These are phyloP conservation scores for Acropora yongei DNA, from an alignment of 64 coral and sea anemone species.

Conservation along the genomic window DNA sequence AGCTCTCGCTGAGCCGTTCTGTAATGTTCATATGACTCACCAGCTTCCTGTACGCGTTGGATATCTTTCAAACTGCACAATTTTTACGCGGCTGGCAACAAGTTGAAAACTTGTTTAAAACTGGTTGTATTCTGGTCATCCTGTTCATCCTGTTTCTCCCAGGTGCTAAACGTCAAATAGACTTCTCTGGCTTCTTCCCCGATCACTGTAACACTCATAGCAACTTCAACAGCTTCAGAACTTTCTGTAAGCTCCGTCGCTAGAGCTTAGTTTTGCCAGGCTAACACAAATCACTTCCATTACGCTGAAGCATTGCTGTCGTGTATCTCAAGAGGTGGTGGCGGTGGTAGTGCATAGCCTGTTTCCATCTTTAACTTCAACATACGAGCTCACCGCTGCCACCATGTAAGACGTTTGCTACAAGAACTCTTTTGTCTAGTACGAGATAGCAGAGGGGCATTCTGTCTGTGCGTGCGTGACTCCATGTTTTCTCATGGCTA, in stretches of 20 bases:
- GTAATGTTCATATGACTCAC: conserved; percentile 6
- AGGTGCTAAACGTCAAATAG: conserved; percentile 24
- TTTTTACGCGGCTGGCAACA: conserved; percentile 37
- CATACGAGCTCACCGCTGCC: neutral
- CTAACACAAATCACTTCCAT: conserved; percentile 1
- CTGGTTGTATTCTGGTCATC: too few relatives aligned
- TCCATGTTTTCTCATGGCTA: too few relatives aligned
- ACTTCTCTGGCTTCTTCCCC: conserved; percentile 57
- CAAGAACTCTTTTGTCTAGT: too few relatives aligned
- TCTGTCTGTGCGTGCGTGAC: too few relatives aligned
- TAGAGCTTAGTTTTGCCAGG: too few relatives aligned
- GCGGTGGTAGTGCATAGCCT: conserved; percentile 39
- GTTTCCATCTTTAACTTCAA: neutral
- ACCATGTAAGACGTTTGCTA: neutral
- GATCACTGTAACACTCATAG: conserved; percentile 14
- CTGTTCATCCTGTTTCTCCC: too few relatives aligned
- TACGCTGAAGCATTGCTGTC: conserved; percentile 4
- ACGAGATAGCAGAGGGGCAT: too few relatives aligned
- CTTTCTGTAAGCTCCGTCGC: conserved; percentile 17
- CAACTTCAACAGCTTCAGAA: conserved; percentile 28
- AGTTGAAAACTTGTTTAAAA: neutral
- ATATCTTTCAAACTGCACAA: conserved; percentile 34
- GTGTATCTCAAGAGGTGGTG: conserved; percentile 45
- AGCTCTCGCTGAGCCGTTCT: neutral
- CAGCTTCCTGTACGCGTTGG: conserved; percentile 1